Evolutionary conservation across 2,888 invertebrate species (phyloP), one percentile per base, ranked within the genome.

Genomic region (Spisula subtruncata): DNA sequence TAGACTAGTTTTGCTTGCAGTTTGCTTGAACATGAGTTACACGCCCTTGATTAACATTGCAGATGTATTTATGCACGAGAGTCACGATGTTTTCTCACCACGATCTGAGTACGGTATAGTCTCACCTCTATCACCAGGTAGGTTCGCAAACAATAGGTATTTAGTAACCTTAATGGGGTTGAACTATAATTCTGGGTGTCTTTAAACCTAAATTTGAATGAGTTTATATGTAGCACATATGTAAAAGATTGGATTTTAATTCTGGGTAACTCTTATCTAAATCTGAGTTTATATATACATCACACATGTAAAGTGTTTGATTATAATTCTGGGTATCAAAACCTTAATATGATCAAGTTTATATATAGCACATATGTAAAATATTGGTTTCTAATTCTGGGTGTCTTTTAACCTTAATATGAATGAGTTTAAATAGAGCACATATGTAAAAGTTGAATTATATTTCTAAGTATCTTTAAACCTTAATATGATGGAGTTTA

Each of bases 41-140:
- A 86, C 75, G 35, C 86, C 86, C 48, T 81, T 86, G 71, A 86
- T 81, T 85, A 85, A 80, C 83, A 87, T 92, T 92, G 29, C 92
- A 92, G 92, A 92, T 90, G 92, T 92, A 86, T 92, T 92, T 89
- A 89, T 89, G 79, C 92, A 90, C 90, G 92, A 92, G 80, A 87
- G 56, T 92, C 83, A 86, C 79, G 90, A 90, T 2, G 54, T 87
- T 35, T 91, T 87, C 56, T 87, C 91, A 82, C 92, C 91, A 56
- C 79, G 87, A 83, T 90, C 89, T 60, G 91, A 89, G 85, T 92
- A 91, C 86, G 92, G 83, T 86, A 87, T 91, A 83, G 92, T 92
- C 25, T 92, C 92, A 85, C 92, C 92, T 48, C 83, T 92, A 25
- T 92, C 92, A 87, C 92, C 92, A 92, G 92, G 92, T 92, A 92